Conservation (phyloP, 2,888 invertebrate genomes). For the Pogonocherus hispidulus region DNA sequence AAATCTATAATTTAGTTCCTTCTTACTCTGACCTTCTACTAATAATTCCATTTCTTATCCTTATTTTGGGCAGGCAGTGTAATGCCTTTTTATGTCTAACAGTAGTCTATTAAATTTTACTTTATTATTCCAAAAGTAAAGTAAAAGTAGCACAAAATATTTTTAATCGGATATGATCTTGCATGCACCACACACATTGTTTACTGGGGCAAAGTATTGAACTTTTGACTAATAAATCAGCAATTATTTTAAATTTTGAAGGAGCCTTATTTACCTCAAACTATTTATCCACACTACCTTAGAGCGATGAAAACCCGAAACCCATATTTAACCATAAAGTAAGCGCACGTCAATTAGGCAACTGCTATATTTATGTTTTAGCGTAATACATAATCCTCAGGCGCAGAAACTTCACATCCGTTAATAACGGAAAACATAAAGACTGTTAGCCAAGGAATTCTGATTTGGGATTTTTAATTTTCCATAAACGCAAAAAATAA, state of each 20-base stretch:
- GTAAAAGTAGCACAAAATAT: too few relatives aligned
- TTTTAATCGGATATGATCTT: too few relatives aligned
- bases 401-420: conserved; percentile 33
- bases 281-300: neutral
- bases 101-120: too few relatives aligned
- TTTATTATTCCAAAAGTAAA: too few relatives aligned
- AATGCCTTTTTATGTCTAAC: too few relatives aligned
- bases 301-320: neutral
- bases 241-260: neutral
- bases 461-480: conserved; percentile 17
- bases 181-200: too few relatives aligned
- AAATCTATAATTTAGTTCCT: too few relatives aligned
- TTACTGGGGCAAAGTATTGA: too few relatives aligned
- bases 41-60: too few relatives aligned
- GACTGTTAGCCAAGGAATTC: conserved; percentile 27
- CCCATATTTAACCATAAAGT: conserved; percentile 26
- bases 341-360: conserved; percentile 32
- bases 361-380: conserved; percentile 29
- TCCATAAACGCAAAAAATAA: conserved; percentile 23
- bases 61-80: too few relatives aligned
- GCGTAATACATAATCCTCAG: conserved; percentile 24
- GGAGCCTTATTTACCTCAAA: neutral
- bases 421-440: conserved; percentile 33
- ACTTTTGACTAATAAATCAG: neutral
- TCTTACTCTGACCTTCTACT: too few relatives aligned